A percentile compares a stretch with the other conserved stretches of the same genome.
phyloP scores from a whole-genome alignment of 2,113 vertebrate species.

The Gymnarchus niloticus region DNA sequence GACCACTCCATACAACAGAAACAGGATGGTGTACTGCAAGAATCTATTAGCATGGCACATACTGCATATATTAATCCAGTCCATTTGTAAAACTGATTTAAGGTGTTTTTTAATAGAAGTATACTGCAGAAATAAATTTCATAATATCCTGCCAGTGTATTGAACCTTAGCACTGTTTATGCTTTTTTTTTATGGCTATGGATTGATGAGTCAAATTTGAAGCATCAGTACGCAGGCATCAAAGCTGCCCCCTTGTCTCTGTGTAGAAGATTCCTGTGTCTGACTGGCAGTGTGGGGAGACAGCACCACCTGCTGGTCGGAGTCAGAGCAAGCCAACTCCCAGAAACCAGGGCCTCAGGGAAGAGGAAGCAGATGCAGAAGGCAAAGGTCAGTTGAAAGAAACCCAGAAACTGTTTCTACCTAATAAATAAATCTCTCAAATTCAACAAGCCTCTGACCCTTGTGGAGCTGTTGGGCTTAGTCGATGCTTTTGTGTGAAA shows the following conservation, averaged over 20 bases:
- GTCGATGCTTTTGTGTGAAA: not conserved
- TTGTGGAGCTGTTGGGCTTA: slow-evolving; percentile 29
- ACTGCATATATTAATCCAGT: not conserved
- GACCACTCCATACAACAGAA: not conserved
- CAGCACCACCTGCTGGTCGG: slow-evolving; percentile 48
- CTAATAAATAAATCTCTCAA: not conserved
- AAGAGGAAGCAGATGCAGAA: slow-evolving; percentile 32
- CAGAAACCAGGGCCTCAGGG: slow-evolving; percentile 8
- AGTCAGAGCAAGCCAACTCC: slow-evolving; percentile 29
- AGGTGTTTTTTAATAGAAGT: slow-evolving; percentile 1
- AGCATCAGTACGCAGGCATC: not conserved
- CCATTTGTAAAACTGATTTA: not conserved
- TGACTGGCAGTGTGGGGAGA: slow-evolving; percentile 42
- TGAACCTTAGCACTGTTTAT: not conserved
- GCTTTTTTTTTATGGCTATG: not conserved
- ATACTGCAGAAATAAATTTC: not conserved
- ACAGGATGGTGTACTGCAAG: not conserved
- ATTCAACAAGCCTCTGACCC: not conserved
- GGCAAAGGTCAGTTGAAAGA: slow-evolving; percentile 47
- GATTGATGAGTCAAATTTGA: not conserved
- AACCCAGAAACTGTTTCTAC: not conserved
- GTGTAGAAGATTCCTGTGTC: not conserved
- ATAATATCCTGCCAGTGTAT: not conserved
- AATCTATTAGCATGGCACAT: not conserved
- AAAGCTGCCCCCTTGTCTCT: not conserved